A percentile compares a stretch with the other conserved stretches of the same genome.
Conservation (phyloP, 2,797 vertebrate genomes). For the Sebastes diaconus region DNA sequence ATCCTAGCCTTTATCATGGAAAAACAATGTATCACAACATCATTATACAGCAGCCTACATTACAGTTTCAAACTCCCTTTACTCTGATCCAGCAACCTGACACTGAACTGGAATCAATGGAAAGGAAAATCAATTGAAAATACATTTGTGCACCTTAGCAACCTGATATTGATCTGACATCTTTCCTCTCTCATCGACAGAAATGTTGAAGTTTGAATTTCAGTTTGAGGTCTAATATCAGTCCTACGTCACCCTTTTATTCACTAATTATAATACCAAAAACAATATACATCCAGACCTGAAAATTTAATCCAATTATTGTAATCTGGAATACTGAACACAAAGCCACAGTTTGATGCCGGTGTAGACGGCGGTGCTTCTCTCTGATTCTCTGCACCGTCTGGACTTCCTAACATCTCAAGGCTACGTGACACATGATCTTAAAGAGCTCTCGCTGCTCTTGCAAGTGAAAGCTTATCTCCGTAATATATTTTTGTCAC, state of each 20-base stretch:
- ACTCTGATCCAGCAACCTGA: constrained; percentile 27
- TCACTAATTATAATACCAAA: background rate
- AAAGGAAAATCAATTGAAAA: constrained; percentile 44
- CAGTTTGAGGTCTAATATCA: background rate
- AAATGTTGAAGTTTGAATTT: background rate
- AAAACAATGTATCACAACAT: background rate
- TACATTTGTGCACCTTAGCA: constrained; percentile 34
- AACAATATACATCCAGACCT: background rate
- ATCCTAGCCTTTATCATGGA: background rate
- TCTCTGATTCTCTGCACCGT: constrained; percentile 32
- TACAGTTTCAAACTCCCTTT: background rate
- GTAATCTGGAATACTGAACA: constrained; percentile 2
- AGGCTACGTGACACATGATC: constrained; percentile 48
- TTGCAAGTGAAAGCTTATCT: constrained; percentile 35
- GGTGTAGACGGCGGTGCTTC: background rate
- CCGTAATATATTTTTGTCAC: constrained; percentile 1
- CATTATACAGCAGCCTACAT: background rate
- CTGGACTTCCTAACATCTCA: constrained; percentile 14
- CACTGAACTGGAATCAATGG: constrained; percentile 32
- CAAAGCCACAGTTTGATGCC: background rate
- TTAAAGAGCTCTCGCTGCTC: constrained; percentile 33
- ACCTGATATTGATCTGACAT: constrained; percentile 11
- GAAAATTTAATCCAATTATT: background rate
- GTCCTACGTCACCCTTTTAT: background rate
- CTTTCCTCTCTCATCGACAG: constrained; percentile 10